phyloP scores from a whole-genome alignment of 2,888 invertebrate species.

The Leptopterna dolabrata region DNA sequence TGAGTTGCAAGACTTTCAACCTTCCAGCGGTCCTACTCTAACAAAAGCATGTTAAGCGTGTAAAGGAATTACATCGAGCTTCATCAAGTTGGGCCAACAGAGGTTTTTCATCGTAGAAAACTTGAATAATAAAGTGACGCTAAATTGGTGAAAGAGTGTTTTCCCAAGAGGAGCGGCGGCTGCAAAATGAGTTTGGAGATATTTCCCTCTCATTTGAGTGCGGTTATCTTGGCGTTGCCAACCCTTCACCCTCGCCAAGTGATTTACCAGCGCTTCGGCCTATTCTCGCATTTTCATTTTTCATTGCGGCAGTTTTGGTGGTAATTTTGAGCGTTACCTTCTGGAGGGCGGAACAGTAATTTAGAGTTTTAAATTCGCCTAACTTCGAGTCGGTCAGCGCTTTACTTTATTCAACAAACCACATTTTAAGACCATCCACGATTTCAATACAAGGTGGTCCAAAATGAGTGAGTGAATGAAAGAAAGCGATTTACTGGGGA shows the following conservation, averaged over 20 bases:
- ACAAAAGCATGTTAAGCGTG: too few species aligned
- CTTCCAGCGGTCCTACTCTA: too few species aligned
- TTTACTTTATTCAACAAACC: too few species aligned
- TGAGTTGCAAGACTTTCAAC: too few species aligned
- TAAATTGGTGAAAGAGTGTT: conserved; percentile 15
- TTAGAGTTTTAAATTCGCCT: too few species aligned
- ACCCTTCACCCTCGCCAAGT: neutral
- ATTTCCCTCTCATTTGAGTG: conserved; percentile 14
- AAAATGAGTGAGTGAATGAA: too few species aligned
- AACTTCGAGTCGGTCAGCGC: too few species aligned
- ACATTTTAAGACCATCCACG: too few species aligned
- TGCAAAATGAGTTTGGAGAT: neutral
- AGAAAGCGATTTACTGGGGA: too few species aligned
- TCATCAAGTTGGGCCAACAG: neutral
- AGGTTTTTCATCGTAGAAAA: neutral
- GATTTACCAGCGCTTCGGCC: neutral
- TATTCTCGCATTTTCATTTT: neutral
- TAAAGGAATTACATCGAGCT: neutral
- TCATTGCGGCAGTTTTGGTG: neutral
- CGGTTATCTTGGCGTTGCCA: neutral
- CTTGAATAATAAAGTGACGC: neutral
- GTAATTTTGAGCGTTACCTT: neutral
- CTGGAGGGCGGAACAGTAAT: too few species aligned
- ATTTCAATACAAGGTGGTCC: too few species aligned
- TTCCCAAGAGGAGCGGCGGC: neutral